Evolutionary conservation across 1,140 invertebrate species (phyloP).

Genomic region (Cydia pomonella): DNA sequence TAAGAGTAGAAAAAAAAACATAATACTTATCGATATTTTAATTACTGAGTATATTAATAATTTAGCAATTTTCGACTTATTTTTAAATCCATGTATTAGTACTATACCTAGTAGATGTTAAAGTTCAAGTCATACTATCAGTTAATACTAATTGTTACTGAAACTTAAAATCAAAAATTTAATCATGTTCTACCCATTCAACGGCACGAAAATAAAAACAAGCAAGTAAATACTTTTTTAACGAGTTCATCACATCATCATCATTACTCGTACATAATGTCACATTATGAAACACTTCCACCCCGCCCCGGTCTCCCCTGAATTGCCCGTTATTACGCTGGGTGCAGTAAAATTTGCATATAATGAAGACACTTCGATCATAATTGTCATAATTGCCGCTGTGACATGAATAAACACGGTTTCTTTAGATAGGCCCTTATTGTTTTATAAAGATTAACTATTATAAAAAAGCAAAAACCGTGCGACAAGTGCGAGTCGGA

Average conservation of each 20-base stretch:
- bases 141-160: too few relatives aligned
- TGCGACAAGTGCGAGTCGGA: too few relatives aligned
- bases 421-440: constrained; percentile 7
- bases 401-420: constrained; percentile 18
- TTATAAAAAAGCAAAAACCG: too few relatives aligned
- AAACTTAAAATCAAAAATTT: too few relatives aligned
- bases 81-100: too few relatives aligned
- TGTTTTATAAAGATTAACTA: constrained; percentile 2
- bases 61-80: too few relatives aligned
- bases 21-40: too few relatives aligned
- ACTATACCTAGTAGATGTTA: too few relatives aligned
- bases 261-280: neutral
- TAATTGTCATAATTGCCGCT: constrained; percentile 26
- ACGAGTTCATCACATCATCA: neutral
- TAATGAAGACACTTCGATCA: constrained; percentile 45
- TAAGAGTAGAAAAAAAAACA: too few relatives aligned
- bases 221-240: neutral
- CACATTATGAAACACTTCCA: constrained; percentile 2
- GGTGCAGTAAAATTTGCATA: constrained; percentile 48
- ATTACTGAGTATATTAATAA: too few relatives aligned
- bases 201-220: neutral
- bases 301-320: neutral
- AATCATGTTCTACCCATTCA: too few relatives aligned
- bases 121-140: too few relatives aligned
- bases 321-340: constrained; percentile 20